Conservation (phyloP, 1,140 invertebrate species). For the Solen grandis region DNA sequence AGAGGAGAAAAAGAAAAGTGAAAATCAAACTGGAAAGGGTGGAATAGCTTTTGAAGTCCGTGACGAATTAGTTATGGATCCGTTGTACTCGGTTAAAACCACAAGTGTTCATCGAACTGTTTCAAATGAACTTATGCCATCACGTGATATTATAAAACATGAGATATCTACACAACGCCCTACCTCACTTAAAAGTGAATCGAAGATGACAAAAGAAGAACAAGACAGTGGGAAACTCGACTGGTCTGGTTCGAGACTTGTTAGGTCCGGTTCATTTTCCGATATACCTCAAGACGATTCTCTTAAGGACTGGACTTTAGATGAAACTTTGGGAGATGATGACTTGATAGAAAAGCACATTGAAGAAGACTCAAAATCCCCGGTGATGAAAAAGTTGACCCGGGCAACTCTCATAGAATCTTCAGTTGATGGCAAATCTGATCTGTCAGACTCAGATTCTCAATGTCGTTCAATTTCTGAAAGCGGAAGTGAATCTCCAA, state of each 20-base stretch:
- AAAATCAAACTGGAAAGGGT: constrained; percentile 30
- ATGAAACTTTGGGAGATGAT: constrained; percentile 46
- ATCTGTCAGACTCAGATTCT: constrained; percentile 45
- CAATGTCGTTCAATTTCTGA: constrained; percentile 48
- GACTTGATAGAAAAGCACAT: constrained; percentile 49
- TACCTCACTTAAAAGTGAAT: constrained; percentile 56
- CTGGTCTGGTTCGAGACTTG: constrained; percentile 73
- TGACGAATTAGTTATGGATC: constrained; percentile 68
- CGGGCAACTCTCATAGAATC: constrained; percentile 58
- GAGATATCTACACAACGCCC: constrained; percentile 51
- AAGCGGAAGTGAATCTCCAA: constrained; percentile 57
- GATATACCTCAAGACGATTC: constrained; percentile 72
- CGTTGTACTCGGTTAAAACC: constrained; percentile 42
- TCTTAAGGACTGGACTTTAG: constrained; percentile 67
- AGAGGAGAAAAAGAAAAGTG: constrained; percentile 56
- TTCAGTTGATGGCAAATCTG: constrained; percentile 6
- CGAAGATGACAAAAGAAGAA: constrained; percentile 29
- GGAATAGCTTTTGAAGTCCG: constrained; percentile 71
- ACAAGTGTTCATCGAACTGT: constrained; percentile 45
- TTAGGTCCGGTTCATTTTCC: constrained; percentile 68
- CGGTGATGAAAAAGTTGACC: constrained; percentile 48
- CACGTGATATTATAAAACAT: constrained; percentile 13
- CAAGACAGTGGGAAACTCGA: constrained; percentile 55
- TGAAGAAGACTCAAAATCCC: constrained; percentile 51
- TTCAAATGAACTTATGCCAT: constrained; percentile 52